Percentiles rank a stretch among this genome's conserved stretches.
These are phyloP conservation scores for Entomyzon cyanotis DNA, from an alignment of 2,113 vertebrate genomes.

Conservation along the genomic window DNA sequence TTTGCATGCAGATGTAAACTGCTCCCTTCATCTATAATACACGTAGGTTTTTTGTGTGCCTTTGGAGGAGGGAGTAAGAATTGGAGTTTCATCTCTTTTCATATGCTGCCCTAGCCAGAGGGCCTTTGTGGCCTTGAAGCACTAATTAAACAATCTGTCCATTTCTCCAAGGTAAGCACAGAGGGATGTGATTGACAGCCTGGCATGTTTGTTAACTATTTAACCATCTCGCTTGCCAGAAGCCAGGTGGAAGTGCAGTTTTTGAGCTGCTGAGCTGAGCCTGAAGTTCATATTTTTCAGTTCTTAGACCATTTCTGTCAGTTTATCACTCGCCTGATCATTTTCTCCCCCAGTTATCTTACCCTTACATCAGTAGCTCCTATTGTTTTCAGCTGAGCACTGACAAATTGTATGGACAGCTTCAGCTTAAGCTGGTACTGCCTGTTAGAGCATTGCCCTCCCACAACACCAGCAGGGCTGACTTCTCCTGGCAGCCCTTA, in stretches of 20 bases:
- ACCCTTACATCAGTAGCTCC: neutral
- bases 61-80: neutral
- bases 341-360: neutral
- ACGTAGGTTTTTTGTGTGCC: neutral
- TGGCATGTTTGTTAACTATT: neutral
- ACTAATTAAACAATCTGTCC: slow-evolving; percentile 29
- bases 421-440: neutral
- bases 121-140: slow-evolving; percentile 10
- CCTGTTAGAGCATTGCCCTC: neutral
- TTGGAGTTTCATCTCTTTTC: neutral
- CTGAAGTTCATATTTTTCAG: neutral
- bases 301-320: neutral
- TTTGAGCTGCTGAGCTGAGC: neutral
- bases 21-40: neutral
- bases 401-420: neutral
- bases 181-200: neutral
- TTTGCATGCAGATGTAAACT: neutral
- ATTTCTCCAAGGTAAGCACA: neutral
- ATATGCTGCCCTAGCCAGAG: neutral
- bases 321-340: neutral
- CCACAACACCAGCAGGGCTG: neutral
- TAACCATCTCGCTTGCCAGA: neutral
- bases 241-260: neutral
- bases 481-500: neutral
- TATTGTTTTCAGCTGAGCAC: neutral